phyloP scores from a whole-genome alignment of 2,888 invertebrate genomes.

The Calephelis perditalis region DNA sequence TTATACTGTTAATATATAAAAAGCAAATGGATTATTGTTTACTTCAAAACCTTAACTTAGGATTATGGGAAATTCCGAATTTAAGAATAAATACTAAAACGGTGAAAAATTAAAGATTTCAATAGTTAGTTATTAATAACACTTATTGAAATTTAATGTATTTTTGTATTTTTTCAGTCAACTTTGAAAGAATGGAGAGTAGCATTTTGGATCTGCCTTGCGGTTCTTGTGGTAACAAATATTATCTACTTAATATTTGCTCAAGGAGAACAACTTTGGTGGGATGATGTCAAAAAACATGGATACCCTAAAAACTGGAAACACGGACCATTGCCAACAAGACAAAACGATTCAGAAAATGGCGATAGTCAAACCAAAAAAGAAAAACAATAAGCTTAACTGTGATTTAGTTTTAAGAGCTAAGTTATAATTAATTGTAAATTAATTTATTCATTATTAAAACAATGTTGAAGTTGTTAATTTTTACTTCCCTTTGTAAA shows the following conservation, averaged over 20 bases:
- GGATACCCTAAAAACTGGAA: conserved; percentile 65
- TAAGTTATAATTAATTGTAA: background rate
- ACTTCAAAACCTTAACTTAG: too few relatives aligned
- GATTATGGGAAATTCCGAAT: too few relatives aligned
- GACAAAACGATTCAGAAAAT: conserved; percentile 45
- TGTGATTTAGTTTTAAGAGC: conserved; percentile 21
- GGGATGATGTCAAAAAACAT: conserved; percentile 81
- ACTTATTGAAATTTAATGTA: too few relatives aligned
- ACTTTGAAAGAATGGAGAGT: conserved; percentile 83
- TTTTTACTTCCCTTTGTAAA: too few relatives aligned
- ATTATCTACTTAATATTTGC: conserved; percentile 83
- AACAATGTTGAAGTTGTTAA: too few relatives aligned
- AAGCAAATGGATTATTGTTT: too few relatives aligned
- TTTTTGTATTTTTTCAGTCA: conserved; percentile 58
- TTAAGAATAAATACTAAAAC: too few relatives aligned
- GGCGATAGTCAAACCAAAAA: conserved; percentile 35
- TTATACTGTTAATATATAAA: too few relatives aligned
- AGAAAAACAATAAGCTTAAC: conserved; percentile 32
- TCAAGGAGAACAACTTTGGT: conserved; percentile 85
- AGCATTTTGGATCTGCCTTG: conserved; percentile 89
- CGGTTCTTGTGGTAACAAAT: conserved; percentile 82
- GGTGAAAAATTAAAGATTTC: too few relatives aligned
- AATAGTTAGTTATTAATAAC: too few relatives aligned
- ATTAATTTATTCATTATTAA: too few relatives aligned
- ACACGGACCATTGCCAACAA: conserved; percentile 53